Percentiles rank a stretch among this genome's conserved stretches.
Evolutionary conservation across 2,113 vertebrate genomes (phyloP).

Genomic region (Calidris pygmaea): DNA sequence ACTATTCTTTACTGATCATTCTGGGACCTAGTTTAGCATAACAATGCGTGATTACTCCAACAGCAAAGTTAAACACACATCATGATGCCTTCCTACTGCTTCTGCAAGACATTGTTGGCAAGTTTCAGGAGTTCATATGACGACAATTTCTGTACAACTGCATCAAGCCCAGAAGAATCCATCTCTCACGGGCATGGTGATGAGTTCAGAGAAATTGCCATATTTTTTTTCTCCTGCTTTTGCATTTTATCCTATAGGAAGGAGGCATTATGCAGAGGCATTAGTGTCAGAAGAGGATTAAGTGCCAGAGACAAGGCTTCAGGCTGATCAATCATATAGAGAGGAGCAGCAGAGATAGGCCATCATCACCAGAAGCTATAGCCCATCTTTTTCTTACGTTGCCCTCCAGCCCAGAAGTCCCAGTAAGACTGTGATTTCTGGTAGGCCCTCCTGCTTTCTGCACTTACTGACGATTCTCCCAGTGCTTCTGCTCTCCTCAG

Average conservation of each 20-base stretch:
- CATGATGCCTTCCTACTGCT: accelerated
- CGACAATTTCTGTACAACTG: background rate
- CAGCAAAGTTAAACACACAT: background rate
- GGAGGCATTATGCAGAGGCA: no score
- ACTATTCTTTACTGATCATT: background rate
- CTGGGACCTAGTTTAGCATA: background rate
- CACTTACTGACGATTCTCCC: background rate
- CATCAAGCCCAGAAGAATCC: background rate
- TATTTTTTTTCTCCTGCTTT: background rate
- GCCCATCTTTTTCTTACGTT: background rate
- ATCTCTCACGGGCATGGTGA: accelerated
- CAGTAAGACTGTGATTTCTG: background rate
- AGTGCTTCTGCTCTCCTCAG: background rate
- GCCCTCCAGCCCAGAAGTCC: background rate
- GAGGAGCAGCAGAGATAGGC: background rate
- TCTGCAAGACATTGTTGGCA: background rate
- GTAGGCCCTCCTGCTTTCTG: background rate
- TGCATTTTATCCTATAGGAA: background rate
- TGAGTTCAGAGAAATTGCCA: background rate
- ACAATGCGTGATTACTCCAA: background rate
- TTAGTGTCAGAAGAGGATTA: background rate
- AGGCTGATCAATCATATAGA: accelerated
- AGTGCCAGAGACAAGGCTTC: background rate
- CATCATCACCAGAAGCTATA: background rate
- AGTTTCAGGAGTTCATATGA: background rate